phyloP scores from a whole-genome alignment of 1,140 invertebrate species.

The Lordiphosa clarofinis region DNA sequence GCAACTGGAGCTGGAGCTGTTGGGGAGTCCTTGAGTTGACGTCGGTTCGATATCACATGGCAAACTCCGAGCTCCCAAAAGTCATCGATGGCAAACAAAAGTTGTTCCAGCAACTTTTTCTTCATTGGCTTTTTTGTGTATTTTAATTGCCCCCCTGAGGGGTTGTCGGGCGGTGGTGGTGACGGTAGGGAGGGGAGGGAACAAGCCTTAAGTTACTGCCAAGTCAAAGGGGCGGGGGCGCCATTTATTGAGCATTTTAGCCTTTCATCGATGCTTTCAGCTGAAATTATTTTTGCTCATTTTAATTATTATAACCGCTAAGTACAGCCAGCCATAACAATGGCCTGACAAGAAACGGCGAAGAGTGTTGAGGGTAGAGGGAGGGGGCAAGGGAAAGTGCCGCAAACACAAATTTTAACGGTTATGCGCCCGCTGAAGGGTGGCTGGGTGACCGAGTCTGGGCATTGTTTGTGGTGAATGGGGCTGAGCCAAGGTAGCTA shows the following conservation, averaged over 20 bases:
- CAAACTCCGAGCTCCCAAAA: conserved; percentile 15
- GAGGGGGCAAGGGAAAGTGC: conserved; percentile 9
- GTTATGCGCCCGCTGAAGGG: conserved; percentile 46
- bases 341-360: conserved; percentile 4
- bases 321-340: conserved; percentile 33
- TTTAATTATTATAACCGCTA: conserved; percentile 77
- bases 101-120: conserved; percentile 64
- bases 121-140: conserved; percentile 51
- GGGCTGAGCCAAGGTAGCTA: background rate
- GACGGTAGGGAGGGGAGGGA: conserved; percentile 13
- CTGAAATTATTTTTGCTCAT: conserved; percentile 74
- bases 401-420: conserved; percentile 69
- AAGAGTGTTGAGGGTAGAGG: background rate
- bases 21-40: conserved; percentile 3
- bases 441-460: conserved; percentile 2
- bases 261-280: conserved; percentile 76
- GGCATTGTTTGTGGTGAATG: background rate
- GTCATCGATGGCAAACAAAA: conserved; percentile 68
- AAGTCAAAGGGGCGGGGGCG: conserved; percentile 9
- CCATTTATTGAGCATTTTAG: conserved; percentile 75
- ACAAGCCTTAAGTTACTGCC: too few species aligned
- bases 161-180: conserved; percentile 1
- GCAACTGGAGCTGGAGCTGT: conserved; percentile 7
- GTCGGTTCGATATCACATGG: conserved; percentile 67
- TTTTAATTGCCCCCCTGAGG: conserved; percentile 65